Evolutionary conservation across 2,113 vertebrate genomes (phyloP).

Genomic region (Callopanchax toddi): DNA sequence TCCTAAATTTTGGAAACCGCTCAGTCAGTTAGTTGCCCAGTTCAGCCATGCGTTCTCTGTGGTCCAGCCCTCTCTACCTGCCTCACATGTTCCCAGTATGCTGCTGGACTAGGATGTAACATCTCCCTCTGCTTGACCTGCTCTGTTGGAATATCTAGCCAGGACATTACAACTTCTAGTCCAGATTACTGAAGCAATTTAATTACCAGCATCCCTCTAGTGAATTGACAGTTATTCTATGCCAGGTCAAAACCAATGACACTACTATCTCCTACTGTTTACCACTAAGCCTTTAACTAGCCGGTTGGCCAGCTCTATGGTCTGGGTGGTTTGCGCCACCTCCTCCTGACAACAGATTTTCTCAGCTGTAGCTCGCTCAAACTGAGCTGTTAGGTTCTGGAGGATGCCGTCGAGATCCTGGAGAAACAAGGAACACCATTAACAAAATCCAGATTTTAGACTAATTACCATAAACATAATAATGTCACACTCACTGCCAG

Average conservation of each 20-base stretch:
- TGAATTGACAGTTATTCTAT: slow-evolving; percentile 41
- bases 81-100: slow-evolving; percentile 68
- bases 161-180: slow-evolving; percentile 58
- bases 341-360: slow-evolving; percentile 83
- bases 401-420: slow-evolving; percentile 84
- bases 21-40: slow-evolving; percentile 71
- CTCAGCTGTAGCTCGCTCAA: slow-evolving; percentile 81
- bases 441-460: slow-evolving; percentile 3
- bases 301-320: slow-evolving; percentile 79
- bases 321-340: slow-evolving; percentile 79
- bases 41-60: slow-evolving; percentile 75
- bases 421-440: slow-evolving; percentile 24
- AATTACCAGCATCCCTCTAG: slow-evolving; percentile 42
- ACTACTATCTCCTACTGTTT: slow-evolving; percentile 58
- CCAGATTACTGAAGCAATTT: slow-evolving; percentile 59
- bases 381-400: slow-evolving; percentile 77
- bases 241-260: slow-evolving; percentile 45
- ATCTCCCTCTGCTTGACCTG: slow-evolving; percentile 44
- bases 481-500: slow-evolving; percentile 71
- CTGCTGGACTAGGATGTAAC: slow-evolving; percentile 66
- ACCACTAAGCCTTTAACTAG: slow-evolving; percentile 84
- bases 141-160: slow-evolving; percentile 54
- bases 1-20: slow-evolving; percentile 72
- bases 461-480: slow-evolving; percentile 1
- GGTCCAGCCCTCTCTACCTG: slow-evolving; percentile 75